phyloP scores from a whole-genome alignment of 2,888 invertebrate genomes.

The Gastracanthus pulcherrimus region DNA sequence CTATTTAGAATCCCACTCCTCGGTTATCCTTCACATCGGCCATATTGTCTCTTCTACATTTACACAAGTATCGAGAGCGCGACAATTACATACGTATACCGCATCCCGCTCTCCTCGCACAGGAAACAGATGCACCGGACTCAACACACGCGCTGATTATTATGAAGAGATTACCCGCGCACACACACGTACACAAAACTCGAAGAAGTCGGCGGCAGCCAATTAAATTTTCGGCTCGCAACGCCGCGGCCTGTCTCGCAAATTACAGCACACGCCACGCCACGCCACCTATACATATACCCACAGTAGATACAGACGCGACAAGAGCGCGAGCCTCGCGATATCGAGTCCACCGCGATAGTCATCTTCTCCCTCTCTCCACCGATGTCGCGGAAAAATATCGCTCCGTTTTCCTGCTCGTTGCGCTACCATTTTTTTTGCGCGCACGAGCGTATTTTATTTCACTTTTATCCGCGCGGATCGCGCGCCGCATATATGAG shows the following conservation, averaged over 20 bases:
- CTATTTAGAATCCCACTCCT: no score
- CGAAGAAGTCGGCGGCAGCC: slow-evolving; percentile 46
- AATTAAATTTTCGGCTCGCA: slow-evolving; percentile 63
- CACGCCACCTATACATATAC: neutral
- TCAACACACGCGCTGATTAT: slow-evolving; percentile 62
- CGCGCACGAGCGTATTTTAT: slow-evolving; percentile 13
- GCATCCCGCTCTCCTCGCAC: slow-evolving; percentile 12
- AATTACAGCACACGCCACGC: neutral
- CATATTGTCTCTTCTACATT: neutral
- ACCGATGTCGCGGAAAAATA: neutral
- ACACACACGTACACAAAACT: no score
- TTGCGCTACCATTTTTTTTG: neutral
- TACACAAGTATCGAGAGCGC: neutral
- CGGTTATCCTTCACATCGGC: neutral
- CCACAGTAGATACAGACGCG: neutral
- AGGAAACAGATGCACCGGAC: slow-evolving; percentile 67
- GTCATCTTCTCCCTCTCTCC: neutral
- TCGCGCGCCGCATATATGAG: slow-evolving; percentile 23
- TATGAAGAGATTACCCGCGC: slow-evolving; percentile 61
- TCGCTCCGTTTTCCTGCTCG: neutral
- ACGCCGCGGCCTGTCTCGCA: neutral
- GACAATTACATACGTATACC: neutral
- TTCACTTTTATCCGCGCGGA: slow-evolving; percentile 1
- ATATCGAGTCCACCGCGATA: neutral
- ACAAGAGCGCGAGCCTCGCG: slow-evolving; percentile 3